Evolutionary conservation across 92 coral and sea anemone genomes (phyloP).

Genomic region (Zoanthus solanderi): DNA sequence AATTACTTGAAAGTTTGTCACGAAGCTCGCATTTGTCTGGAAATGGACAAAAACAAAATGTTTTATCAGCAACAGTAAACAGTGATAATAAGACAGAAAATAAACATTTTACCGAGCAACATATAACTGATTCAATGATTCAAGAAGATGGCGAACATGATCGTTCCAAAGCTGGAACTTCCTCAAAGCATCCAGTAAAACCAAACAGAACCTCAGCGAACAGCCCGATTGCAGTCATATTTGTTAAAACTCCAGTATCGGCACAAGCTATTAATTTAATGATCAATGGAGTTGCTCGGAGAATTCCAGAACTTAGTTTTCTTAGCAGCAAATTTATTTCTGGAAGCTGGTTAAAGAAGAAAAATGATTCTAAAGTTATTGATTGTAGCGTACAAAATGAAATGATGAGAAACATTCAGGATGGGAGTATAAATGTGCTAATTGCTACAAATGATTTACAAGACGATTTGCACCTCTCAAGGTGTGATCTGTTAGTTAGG

Average conservation of each 20-base stretch:
- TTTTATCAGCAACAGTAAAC: not conserved
- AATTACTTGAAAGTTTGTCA: conserved; percentile 14
- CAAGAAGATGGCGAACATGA: not conserved
- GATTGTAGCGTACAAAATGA: conserved; percentile 39
- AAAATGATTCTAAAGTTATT: conserved; percentile 36
- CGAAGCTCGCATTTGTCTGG: not conserved
- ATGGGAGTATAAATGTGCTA: conserved; percentile 79
- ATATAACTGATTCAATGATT: not conserved
- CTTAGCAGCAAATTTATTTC: conserved; percentile 67
- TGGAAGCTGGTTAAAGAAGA: conserved; percentile 43
- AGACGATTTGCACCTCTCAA: conserved; percentile 62
- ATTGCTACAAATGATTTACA: conserved; percentile 72
- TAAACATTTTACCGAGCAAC: not conserved
- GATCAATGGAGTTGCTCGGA: conserved; percentile 59
- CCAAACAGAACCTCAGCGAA: not conserved
- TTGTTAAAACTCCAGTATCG: conserved; percentile 60
- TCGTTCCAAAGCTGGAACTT: not conserved
- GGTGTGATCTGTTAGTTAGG: conserved; percentile 78
- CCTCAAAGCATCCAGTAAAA: not conserved
- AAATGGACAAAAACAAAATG: not conserved
- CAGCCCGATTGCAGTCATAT: conserved; percentile 61
- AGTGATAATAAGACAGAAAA: not conserved
- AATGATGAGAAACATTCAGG: conserved; percentile 64
- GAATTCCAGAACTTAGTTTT: conserved; percentile 47
- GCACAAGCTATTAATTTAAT: conserved; percentile 72